These are phyloP conservation scores for Mesochorus sp. DNA, from an alignment of 2,888 invertebrate genomes.

Conservation along the genomic window DNA sequence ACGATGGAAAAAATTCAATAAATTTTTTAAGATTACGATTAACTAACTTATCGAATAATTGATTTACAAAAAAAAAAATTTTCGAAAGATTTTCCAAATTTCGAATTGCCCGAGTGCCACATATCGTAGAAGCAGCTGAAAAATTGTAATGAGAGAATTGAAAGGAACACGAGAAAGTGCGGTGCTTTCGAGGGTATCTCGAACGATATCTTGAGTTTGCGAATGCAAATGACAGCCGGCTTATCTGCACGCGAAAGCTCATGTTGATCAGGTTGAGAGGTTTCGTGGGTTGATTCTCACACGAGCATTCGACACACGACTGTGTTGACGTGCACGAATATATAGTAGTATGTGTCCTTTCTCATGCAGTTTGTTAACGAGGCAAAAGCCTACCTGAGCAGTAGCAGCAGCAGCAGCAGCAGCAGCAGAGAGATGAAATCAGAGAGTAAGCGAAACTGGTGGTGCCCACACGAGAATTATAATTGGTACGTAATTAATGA, in stretches of 20 bases:
- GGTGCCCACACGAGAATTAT: slow-evolving; percentile 71
- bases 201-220: slow-evolving; percentile 15
- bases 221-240: slow-evolving; percentile 49
- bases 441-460: slow-evolving; percentile 41
- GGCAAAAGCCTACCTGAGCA: slow-evolving; percentile 22
- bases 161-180: slow-evolving; percentile 8
- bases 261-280: slow-evolving; percentile 24
- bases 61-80: neutral
- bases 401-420: slow-evolving; percentile 3
- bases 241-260: slow-evolving; percentile 60
- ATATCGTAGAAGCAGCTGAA: neutral
- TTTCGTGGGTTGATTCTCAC: slow-evolving; percentile 54
- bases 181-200: slow-evolving; percentile 13
- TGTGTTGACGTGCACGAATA: slow-evolving; percentile 26
- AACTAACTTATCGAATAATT: neutral
- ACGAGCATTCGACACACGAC: slow-evolving; percentile 22
- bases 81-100: neutral
- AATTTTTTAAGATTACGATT: neutral
- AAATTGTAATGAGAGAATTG: slow-evolving; percentile 33
- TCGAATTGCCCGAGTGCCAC: neutral
- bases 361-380: slow-evolving; percentile 47
- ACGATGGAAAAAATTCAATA: neutral
- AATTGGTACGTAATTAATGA: slow-evolving; percentile 78
- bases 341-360: neutral
- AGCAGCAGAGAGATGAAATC: slow-evolving; percentile 53